Percentiles rank a stretch among this genome's conserved stretches.
phyloP scores from a whole-genome alignment of 2,113 vertebrate species.

The Seriola aureovittata region DNA sequence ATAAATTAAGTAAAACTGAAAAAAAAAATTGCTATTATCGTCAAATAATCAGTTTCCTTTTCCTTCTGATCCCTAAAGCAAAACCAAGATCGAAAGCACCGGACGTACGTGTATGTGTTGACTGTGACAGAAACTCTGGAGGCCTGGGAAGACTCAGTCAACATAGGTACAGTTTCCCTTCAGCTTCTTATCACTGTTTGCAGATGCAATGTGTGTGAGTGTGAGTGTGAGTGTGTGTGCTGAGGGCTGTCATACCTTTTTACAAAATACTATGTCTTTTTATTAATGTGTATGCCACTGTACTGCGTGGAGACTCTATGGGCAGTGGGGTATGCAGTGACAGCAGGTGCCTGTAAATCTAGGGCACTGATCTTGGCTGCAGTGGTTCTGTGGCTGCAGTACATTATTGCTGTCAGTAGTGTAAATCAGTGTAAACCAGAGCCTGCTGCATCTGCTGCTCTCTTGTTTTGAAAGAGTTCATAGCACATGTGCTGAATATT shows the following conservation, averaged over 20 bases:
- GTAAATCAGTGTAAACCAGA: background rate
- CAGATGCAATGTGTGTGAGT: background rate
- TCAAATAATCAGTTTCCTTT: background rate
- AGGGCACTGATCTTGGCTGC: constrained; percentile 34
- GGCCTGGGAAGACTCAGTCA: constrained; percentile 98
- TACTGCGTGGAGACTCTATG: background rate
- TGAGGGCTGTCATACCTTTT: background rate
- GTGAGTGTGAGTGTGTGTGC: background rate
- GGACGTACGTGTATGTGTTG: constrained; percentile 96
- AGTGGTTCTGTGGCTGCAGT: constrained; percentile 41
- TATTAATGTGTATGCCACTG: constrained; percentile 23
- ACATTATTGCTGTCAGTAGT: constrained; percentile 40
- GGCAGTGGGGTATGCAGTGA: constrained; percentile 19
- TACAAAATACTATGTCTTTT: background rate
- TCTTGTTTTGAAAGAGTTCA: background rate
- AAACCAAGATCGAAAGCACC: constrained; percentile 97
- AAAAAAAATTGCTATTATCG: background rate
- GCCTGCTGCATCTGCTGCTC: background rate
- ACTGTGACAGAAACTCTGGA: constrained; percentile 96
- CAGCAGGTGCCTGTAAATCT: constrained; percentile 65
- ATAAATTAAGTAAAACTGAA: background rate
- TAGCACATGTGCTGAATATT: background rate
- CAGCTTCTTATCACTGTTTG: background rate
- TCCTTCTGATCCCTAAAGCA: constrained; percentile 74
- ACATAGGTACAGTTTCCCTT: constrained; percentile 87